These are phyloP conservation scores for Macrochelys suwanniensis DNA, from an alignment of 2,797 vertebrate species.

Conservation along the genomic window DNA sequence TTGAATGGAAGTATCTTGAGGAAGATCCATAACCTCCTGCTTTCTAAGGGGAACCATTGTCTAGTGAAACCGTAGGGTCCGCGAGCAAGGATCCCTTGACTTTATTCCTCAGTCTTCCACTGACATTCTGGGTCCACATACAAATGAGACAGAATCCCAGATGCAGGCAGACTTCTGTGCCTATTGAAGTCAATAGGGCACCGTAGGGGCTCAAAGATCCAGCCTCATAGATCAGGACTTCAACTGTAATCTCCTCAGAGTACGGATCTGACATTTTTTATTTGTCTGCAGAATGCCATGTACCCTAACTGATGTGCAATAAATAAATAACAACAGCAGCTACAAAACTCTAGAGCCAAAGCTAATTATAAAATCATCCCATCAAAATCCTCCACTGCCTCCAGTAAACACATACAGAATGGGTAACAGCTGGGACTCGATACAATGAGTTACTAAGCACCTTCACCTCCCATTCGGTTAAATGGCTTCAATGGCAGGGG, in stretches of 20 bases:
- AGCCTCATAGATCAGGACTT: conserved; percentile 20
- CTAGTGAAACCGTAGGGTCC: not conserved
- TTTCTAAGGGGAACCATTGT: conserved; percentile 55
- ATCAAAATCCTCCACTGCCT: not conserved
- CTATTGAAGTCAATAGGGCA: not conserved
- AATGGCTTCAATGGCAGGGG: not conserved
- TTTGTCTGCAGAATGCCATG: not conserved
- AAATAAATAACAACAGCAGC: not conserved
- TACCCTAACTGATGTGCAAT: not conserved
- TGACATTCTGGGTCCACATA: conserved; percentile 55
- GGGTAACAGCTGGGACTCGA: not conserved
- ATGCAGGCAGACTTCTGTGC: conserved; percentile 40
- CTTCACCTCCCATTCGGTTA: not conserved
- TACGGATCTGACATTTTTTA: not conserved
- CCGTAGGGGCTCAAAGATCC: conserved; percentile 2
- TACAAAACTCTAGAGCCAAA: conserved; percentile 14
- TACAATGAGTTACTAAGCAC: not conserved
- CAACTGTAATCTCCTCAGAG: not conserved
- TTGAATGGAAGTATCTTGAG: conserved; percentile 27
- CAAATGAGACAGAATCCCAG: conserved; percentile 46
- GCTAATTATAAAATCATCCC: not conserved
- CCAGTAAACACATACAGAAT: not conserved
- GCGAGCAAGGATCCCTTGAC: conserved; percentile 44
- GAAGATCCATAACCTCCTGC: conserved; percentile 28
- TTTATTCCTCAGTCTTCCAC: conserved; percentile 42